Percentiles rank a stretch among this genome's conserved stretches.
Conservation (phyloP, 1,140 invertebrate genomes). For the Heterodera schachtii region DNA sequence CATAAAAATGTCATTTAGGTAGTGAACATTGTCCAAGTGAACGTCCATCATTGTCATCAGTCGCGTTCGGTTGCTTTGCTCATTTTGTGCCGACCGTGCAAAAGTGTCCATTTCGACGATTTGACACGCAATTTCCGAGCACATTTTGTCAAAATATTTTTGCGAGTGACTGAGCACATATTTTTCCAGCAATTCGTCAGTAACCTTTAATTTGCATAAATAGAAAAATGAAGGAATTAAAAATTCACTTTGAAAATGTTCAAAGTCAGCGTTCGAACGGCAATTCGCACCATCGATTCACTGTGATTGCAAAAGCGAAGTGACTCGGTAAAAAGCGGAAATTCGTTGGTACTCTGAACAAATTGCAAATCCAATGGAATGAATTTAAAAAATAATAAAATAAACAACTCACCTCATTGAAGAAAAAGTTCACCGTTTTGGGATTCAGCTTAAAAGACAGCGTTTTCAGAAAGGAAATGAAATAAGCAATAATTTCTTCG, state of each 20-base stretch:
- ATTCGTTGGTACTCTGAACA: conserved; percentile 93
- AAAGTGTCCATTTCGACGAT: conserved; percentile 78
- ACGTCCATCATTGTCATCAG: conserved; percentile 92
- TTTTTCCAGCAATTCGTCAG: conserved; percentile 92
- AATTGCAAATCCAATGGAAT: conserved; percentile 22
- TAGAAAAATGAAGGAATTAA: conserved; percentile 61
- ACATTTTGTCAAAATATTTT: conserved; percentile 95
- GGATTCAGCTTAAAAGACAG: conserved; percentile 95
- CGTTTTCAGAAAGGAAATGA: conserved; percentile 97
- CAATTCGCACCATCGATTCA: conserved; percentile 98
- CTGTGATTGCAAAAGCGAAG: conserved; percentile 99
- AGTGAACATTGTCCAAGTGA: conserved; percentile 95
- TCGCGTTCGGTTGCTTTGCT: conserved; percentile 76
- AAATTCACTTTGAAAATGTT: conserved; percentile 80
- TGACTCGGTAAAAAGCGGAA: conserved; percentile 96
- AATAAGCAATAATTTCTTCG: conserved; percentile 99
- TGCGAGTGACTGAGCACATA: conserved; percentile 88
- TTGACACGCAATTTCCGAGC: conserved; percentile 99
- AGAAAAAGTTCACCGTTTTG: conserved; percentile 99
- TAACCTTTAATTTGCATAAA: conserved; percentile 68
- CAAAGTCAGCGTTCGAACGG: conserved; percentile 91
- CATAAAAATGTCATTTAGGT: conserved; percentile 80
- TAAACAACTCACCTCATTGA: conserved; percentile 83
- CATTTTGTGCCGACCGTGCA: conserved; percentile 73
- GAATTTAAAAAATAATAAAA: neutral